Base-by-base conservation (phyloP, 2,888 invertebrate genomes). In the Hyposoter dolosus region DNA sequence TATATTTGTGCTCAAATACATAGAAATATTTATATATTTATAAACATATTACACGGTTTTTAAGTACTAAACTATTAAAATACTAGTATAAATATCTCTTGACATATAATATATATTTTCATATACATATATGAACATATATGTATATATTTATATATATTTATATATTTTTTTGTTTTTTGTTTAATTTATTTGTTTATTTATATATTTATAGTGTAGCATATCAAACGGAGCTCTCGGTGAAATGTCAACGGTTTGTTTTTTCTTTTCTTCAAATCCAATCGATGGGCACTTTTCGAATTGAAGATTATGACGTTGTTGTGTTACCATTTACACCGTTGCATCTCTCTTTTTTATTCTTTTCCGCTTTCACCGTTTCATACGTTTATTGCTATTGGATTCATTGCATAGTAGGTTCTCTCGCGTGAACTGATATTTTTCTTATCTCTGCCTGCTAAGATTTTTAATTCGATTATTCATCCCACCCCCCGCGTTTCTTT, bases 61-160 rank as follows among this genome's bases (percentile, higher is more conserved):
- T 91, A 90, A 87, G 84, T 92, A 92, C 92, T 91, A 92, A 93
- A 93, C 93, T 93, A 93, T 93, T 93, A 93, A 93, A 93, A 93
- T 93, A 93, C 93, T 93, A 93, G 93, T 92, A 93, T 93, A 93
- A 93, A 93, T 93, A 93, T 93, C 92, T 93, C 92, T 93, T 88
- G 92, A 90, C 92, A 91, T 92, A 91, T 90, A 90, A 92, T 90
- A 90, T 90, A 89, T 88, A 86, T 88, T 82, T 87, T 78, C 85
- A 88, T 91, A 89, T 90, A 88, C 87, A 88, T 88, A 85, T 89
- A 80, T 88, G n/a, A 40, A 66, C 35, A 66, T 66, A 66, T 68
- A 92, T 90, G 89, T 90, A 89, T 88, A 66, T 68, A 92, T 90
- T 89, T 90, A 89, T 88, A 88, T 88, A 88, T 88, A 84, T 89